These are phyloP conservation scores for Alaudala cheleensis DNA, from an alignment of 2,113 vertebrate genomes.

Conservation along the genomic window DNA sequence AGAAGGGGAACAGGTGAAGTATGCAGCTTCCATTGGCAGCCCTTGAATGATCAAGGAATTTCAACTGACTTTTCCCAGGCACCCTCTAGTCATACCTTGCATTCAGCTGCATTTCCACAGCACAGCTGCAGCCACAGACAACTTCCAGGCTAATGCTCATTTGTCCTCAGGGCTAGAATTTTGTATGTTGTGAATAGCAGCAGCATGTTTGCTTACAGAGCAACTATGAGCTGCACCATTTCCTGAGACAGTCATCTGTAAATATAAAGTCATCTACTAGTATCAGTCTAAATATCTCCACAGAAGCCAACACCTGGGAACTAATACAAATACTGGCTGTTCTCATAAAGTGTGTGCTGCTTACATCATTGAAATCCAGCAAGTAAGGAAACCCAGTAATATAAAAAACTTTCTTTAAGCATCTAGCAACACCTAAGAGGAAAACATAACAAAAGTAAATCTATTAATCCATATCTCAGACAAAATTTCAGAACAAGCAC, in stretches of 20 bases:
- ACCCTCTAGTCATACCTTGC: background rate
- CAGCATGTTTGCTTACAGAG: background rate
- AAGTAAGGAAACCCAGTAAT: background rate
- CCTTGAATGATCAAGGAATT: background rate
- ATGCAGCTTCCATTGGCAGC: background rate
- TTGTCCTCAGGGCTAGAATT: background rate
- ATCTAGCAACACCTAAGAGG: background rate
- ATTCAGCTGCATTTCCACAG: background rate
- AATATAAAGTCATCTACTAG: background rate
- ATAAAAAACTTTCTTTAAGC: background rate
- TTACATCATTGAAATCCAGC: background rate
- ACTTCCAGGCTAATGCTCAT: background rate
- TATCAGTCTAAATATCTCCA: background rate
- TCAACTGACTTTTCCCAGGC: background rate
- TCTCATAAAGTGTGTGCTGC: background rate
- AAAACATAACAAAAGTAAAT: background rate
- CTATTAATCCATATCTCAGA: background rate
- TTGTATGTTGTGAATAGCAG: background rate
- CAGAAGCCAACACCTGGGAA: background rate
- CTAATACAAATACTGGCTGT: background rate
- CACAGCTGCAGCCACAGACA: background rate
- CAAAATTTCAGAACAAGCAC: background rate
- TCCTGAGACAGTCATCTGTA: background rate
- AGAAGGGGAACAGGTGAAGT: background rate
- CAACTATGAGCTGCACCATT: background rate